Evolutionary conservation across 2,888 invertebrate genomes (phyloP), one percentile per base, ranked within the genome.

Genomic region (Zeuzera pyrina): DNA sequence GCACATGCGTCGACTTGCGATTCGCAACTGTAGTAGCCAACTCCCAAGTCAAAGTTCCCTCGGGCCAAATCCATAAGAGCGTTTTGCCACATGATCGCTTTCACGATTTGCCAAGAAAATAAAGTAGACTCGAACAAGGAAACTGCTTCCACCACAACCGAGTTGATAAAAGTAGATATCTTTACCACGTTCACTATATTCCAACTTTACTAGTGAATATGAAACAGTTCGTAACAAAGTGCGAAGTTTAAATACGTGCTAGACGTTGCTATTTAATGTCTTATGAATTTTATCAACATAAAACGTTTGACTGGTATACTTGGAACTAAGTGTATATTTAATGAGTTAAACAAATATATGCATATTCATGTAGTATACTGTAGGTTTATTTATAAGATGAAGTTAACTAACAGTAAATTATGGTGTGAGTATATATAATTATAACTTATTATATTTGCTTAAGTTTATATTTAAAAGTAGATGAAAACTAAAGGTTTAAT

Each of bases 81-180:
- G 65, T 78, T 77, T 78, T 77, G 74, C 78, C 77, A 79, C 79
- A 76, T 78, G 81, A 81, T 78, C 77, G 76, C 70, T 73, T 77
- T 65, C 63, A 70, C 73, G 73, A 76, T 78, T 74, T 73, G 71
- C 70, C 76, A 77, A 77, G 76, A 76, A 76, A 76, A 77, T 77
- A 73, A 67, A 74, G 71, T 68, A 58, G 53, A 54, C 53, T 53
- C 52, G 56, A 68, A 66, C 67, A 65, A 53, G 57, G 48, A 64
- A 70, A 72, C 69, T 68, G 62, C 56, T 66, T 62, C 46, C 44
- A 65, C 71, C 65, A 53, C 70, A 62, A 63, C 59, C 45, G 52
- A 64, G 61, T 69, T 67, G 63, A 64, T 73, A 72, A 69, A 66
- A 66, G 52, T 61, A 51, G 49, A 54, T 59, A 60, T 62, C 56